phyloP scores from a whole-genome alignment of 2,113 vertebrate species.

The Syngnathus floridae region DNA sequence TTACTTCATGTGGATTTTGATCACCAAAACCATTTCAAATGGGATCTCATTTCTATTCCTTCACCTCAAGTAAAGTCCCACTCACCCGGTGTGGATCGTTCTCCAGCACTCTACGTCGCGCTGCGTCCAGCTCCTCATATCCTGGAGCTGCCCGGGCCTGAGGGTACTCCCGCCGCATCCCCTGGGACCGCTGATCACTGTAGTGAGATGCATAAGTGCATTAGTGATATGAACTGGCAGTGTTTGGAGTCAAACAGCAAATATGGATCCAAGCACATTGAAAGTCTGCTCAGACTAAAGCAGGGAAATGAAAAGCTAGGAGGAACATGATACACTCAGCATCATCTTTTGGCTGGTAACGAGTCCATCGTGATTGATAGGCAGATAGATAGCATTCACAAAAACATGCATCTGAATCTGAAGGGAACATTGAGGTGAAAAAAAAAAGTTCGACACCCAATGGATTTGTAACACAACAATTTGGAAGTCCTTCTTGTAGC shows the following conservation, averaged over 20 bases:
- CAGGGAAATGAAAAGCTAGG: conserved; percentile 1
- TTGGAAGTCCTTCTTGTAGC: conserved; percentile 20
- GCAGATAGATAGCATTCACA: conserved; percentile 35
- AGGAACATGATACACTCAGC: not conserved
- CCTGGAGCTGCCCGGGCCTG: conserved; percentile 45
- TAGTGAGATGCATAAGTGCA: conserved; percentile 7
- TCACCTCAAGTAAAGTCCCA: not conserved
- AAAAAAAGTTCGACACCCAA: not conserved
- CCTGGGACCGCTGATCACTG: conserved; percentile 57
- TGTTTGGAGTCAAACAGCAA: not conserved
- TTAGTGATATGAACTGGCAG: not conserved
- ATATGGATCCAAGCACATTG: not conserved
- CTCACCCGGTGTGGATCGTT: conserved; percentile 61
- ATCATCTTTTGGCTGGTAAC: conserved; percentile 18
- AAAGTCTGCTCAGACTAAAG: not conserved
- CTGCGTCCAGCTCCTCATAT: conserved; percentile 59
- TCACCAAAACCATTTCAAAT: too few relatives aligned
- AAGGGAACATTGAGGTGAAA: conserved; percentile 21
- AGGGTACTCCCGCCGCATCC: conserved; percentile 49
- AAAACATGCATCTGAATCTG: conserved; percentile 26
- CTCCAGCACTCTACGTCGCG: conserved; percentile 48
- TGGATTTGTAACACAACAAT: conserved; percentile 14
- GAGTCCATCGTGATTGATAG: conserved; percentile 31
- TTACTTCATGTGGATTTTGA: too few relatives aligned
- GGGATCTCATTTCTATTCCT: not conserved